Evolutionary conservation across 2,888 invertebrate species (phyloP).

Genomic region (Hydriomena furcata): DNA sequence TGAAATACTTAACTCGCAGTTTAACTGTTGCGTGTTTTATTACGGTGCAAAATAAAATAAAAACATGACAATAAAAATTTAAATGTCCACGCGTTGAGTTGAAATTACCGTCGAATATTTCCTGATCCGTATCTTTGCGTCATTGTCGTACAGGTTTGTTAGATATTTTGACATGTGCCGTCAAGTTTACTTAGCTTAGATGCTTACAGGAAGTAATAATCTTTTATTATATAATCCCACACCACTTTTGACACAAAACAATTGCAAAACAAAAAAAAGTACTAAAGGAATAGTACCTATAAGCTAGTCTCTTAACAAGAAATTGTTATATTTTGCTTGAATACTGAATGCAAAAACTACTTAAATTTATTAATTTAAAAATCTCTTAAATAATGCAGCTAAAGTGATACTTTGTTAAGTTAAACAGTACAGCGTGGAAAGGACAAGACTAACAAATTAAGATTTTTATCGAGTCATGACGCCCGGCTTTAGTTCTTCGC

Average conservation of each 20-base stretch:
- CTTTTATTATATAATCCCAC: conserved; percentile 14
- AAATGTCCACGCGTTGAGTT: conserved; percentile 54
- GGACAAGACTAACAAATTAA: conserved; percentile 64
- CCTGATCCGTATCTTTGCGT: conserved; percentile 61
- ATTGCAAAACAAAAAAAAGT: conserved; percentile 1
- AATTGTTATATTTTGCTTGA: too few relatives aligned
- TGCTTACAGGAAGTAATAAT: conserved; percentile 41
- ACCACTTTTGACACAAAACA: conserved; percentile 1
- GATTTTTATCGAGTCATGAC: conserved; percentile 60
- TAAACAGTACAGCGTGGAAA: conserved; percentile 46
- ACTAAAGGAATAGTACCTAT: neutral
- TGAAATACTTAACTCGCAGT: conserved; percentile 41
- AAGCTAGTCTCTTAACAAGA: too few relatives aligned
- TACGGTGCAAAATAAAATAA: conserved; percentile 44
- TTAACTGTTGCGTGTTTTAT: conserved; percentile 28
- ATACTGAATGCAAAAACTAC: too few relatives aligned
- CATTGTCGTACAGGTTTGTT: conserved; percentile 62
- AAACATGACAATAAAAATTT: conserved; percentile 57
- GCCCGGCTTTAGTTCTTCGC: conserved; percentile 31
- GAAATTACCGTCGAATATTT: conserved; percentile 57
- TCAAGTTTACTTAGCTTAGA: conserved; percentile 31
- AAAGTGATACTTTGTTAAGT: conserved; percentile 37
- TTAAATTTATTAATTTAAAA: conserved; percentile 1
- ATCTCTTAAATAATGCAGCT: neutral
- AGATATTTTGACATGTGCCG: conserved; percentile 36